phyloP scores from a whole-genome alignment of 1,140 invertebrate species.

The Plectrocnemia conspersa region DNA sequence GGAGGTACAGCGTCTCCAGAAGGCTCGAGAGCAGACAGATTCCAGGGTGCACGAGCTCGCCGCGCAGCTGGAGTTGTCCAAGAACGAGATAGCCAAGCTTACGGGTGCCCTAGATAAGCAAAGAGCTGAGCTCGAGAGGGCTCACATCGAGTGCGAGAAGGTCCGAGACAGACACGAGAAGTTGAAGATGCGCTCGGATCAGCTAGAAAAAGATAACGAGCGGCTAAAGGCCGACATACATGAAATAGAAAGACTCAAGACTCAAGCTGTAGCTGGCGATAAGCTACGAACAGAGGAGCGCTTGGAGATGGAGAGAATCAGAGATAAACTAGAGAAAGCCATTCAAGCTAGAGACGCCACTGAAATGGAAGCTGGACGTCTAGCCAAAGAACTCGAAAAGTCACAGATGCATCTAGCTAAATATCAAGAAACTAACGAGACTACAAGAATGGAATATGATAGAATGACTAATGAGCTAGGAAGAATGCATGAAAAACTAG shows the following conservation, averaged over 20 bases:
- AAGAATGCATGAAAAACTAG: conserved; percentile 70
- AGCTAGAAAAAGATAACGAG: conserved; percentile 69
- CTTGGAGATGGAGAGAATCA: conserved; percentile 73
- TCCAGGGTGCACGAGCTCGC: conserved; percentile 72
- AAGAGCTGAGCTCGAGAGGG: conserved; percentile 68
- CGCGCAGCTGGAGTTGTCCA: conserved; percentile 72
- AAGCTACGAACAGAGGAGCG: conserved; percentile 58
- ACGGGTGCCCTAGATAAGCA: conserved; percentile 70
- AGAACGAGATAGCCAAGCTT: conserved; percentile 70
- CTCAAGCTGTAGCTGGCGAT: conserved; percentile 57
- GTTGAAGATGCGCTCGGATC: conserved; percentile 63
- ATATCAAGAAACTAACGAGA: conserved; percentile 74
- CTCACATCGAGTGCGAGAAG: conserved; percentile 81
- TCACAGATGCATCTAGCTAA: conserved; percentile 75
- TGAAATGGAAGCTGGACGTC: conserved; percentile 75
- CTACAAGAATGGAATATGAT: conserved; percentile 76
- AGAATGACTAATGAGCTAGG: conserved; percentile 73
- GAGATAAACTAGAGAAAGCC: conserved; percentile 82
- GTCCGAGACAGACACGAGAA: conserved; percentile 79
- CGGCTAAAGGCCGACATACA: conserved; percentile 64
- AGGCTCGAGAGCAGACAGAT: conserved; percentile 65
- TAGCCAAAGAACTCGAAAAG: conserved; percentile 83
- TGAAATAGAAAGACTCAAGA: conserved; percentile 62
- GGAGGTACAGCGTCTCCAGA: conserved; percentile 67
- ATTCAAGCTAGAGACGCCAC: conserved; percentile 72